Percentiles rank a stretch among this genome's conserved stretches.
Evolutionary conservation across 2,888 invertebrate genomes (phyloP).

Genomic region (Lycaena phlaeas): DNA sequence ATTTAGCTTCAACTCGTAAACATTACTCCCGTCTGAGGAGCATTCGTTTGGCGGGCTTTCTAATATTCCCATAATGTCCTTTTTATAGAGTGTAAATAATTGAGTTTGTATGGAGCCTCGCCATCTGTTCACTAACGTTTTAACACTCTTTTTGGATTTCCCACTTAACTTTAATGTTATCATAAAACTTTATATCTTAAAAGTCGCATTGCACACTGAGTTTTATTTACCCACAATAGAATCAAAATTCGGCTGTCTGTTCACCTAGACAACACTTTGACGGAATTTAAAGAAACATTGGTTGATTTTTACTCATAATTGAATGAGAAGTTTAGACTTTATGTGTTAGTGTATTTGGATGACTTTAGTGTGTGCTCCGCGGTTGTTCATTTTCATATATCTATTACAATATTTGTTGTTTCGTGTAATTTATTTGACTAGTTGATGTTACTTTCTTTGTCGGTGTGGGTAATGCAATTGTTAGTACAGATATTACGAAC

Average conservation of each 20-base stretch:
- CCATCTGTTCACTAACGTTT: slow-evolving; percentile 56
- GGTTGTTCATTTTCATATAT: slow-evolving; percentile 25
- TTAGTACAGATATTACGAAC: too few relatives aligned
- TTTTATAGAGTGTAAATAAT: slow-evolving; percentile 73
- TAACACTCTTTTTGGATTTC: slow-evolving; percentile 69
- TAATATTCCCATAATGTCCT: slow-evolving; percentile 67
- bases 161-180: slow-evolving; percentile 68
- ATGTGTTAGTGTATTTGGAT: slow-evolving; percentile 28
- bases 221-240: slow-evolving; percentile 30
- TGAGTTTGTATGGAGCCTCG: slow-evolving; percentile 65
- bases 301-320: slow-evolving; percentile 33
- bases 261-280: slow-evolving; percentile 41
- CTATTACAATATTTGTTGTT: too few relatives aligned
- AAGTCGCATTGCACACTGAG: slow-evolving; percentile 27
- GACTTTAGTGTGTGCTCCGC: slow-evolving; percentile 36
- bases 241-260: slow-evolving; percentile 28
- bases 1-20: slow-evolving; percentile 47
- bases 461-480: too few relatives aligned
- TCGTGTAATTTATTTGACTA: too few relatives aligned
- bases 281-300: slow-evolving; percentile 45
- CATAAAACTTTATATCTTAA: slow-evolving; percentile 58
- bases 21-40: slow-evolving; percentile 22
- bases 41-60: slow-evolving; percentile 49
- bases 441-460: too few relatives aligned
- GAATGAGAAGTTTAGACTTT: slow-evolving; percentile 37